phyloP scores from a whole-genome alignment of 2,797 vertebrate species.

The Toxotes lorentzi region DNA sequence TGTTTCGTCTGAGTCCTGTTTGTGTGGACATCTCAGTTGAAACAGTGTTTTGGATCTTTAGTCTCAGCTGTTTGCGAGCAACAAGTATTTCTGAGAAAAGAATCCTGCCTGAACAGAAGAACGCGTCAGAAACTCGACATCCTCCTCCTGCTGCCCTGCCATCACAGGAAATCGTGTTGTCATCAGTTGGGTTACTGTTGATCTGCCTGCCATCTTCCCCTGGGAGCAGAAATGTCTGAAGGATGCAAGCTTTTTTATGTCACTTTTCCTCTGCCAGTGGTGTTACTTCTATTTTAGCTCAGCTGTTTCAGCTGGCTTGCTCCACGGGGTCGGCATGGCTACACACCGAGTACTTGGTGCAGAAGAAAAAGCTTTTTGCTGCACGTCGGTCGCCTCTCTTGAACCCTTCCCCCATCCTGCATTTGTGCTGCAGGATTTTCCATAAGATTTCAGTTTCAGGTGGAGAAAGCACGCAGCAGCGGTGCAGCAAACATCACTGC shows the following conservation, averaged over 20 bases:
- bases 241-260: background rate
- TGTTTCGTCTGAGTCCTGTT: background rate
- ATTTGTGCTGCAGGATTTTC: constrained; percentile 64
- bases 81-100: constrained; percentile 14
- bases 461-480: constrained; percentile 21
- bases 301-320: background rate
- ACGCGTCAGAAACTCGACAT: constrained; percentile 6
- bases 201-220: background rate
- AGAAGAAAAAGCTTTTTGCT: constrained; percentile 48
- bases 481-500: constrained; percentile 19
- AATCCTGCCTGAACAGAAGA: background rate
- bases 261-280: background rate
- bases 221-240: constrained; percentile 3
- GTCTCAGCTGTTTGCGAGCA: constrained; percentile 22
- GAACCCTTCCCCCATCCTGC: constrained; percentile 31
- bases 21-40: background rate
- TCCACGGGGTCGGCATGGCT: constrained; percentile 44
- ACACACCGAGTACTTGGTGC: constrained; percentile 40
- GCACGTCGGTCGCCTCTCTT: constrained; percentile 10
- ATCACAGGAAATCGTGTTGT: background rate
- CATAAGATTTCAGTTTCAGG: constrained; percentile 32
- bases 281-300: background rate
- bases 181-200: constrained; percentile 16
- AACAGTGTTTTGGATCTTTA: constrained; percentile 2
- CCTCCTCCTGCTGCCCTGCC: constrained; percentile 4